Evolutionary conservation across 1,140 invertebrate genomes (phyloP), one percentile per base, ranked within the genome.

Genomic region (Pomacea maculata): DNA sequence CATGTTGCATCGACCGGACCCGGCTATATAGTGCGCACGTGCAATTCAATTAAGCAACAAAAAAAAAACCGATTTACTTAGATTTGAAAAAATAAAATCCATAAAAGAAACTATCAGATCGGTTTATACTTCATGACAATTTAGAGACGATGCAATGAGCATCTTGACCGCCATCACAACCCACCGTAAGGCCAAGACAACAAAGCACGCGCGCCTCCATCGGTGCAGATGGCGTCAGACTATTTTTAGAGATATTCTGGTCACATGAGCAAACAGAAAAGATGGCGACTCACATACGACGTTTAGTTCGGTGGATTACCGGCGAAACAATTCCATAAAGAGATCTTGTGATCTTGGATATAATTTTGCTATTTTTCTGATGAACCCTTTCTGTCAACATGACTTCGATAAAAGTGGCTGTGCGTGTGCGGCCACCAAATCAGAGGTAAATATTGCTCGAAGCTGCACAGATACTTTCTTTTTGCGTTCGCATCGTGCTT

Each of bases 351-450:
- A 25, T 65, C 19, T 25, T 34, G 45, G 55, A 7, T 70, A 75
- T 63, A 14, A 75, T 57, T 6, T 21, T 67, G 65, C 65, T 45
- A 80, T 34, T 21, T 68, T 65, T 45, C 15, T 6, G 14, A 17
- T 64, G 14, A 75, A 29, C 73, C 5, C 25, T 61, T 81, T 52
- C 71, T 65, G 29, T 57, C 21, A 81, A 45, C 29, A 90, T 90
- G 89, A 87, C 88, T 19, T 89, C 87, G 6, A 87, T 91, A 6
- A 91, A 89, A 83, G 90, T 91, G 52, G 90, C 89, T 54, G 88
- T 91, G 15, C 83, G 90, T 52, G 88, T 90, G 34, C 79, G 90
- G 52, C 90, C 90, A 4, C 54, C 89, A 1, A 90, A 89, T 80
- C 83, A 87, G 70, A 88, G 89, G 89, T 86, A 85, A 80, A 67